Conservation (phyloP, 2,888 invertebrate genomes). For the Lochmaea crataegi region DNA sequence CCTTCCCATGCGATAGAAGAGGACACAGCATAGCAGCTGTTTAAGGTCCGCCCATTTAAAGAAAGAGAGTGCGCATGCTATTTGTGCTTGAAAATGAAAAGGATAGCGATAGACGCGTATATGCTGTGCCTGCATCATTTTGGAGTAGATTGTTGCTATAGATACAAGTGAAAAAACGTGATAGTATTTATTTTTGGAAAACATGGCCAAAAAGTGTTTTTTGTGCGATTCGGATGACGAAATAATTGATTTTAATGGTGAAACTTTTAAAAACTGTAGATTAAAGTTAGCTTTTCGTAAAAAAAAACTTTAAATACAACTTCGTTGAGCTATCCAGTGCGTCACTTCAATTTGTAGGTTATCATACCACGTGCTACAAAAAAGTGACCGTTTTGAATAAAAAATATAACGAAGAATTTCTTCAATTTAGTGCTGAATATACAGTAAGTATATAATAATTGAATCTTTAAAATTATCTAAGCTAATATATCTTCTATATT, state of each 20-base stretch:
- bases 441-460: slow-evolving; percentile 40
- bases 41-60: slow-evolving; percentile 1
- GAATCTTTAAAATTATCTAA: slow-evolving; percentile 35
- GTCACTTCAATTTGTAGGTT: slow-evolving; percentile 29
- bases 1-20: slow-evolving; percentile 24
- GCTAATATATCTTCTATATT: slow-evolving; percentile 18
- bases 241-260: slow-evolving; percentile 39
- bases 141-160: slow-evolving; percentile 24
- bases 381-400: slow-evolving; percentile 41
- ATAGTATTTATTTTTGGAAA: slow-evolving; percentile 16
- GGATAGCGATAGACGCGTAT: slow-evolving; percentile 23
- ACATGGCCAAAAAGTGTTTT: slow-evolving; percentile 18
- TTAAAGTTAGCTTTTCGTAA: slow-evolving; percentile 40
- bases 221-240: slow-evolving; percentile 17
- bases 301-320: slow-evolving; percentile 41
- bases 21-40: slow-evolving; percentile 27
- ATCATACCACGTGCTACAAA: slow-evolving; percentile 44
- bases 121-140: slow-evolving; percentile 21
- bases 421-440: slow-evolving; percentile 37
- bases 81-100: slow-evolving; percentile 13
- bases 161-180: neutral
- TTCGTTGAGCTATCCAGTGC: slow-evolving; percentile 33
- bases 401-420: slow-evolving; percentile 43
- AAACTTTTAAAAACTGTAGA: slow-evolving; percentile 32
- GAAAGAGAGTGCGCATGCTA: slow-evolving; percentile 14